Conservation (phyloP, 2,113 vertebrate genomes). For the Oncorhynchus mykiss region DNA sequence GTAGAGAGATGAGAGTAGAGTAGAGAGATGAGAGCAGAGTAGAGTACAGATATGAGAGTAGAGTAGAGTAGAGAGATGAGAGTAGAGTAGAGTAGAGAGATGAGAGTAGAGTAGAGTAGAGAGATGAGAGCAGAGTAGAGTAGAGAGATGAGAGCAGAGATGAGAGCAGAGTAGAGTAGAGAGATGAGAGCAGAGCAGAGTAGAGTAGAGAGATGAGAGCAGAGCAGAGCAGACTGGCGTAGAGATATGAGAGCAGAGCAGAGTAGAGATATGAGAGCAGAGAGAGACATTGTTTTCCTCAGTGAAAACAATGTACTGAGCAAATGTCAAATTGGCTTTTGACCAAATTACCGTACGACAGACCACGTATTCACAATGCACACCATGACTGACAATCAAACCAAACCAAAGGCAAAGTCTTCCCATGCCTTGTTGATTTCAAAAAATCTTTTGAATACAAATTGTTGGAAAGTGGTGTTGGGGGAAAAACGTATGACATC, state of each 20-base stretch:
- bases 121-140: background rate
- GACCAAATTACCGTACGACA: no score
- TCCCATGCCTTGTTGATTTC: no score
- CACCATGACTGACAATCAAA: no score
- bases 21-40: background rate
- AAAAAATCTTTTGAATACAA: no score
- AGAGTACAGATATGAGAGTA: background rate
- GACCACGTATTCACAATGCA: no score
- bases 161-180: constrained; percentile 2
- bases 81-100: background rate
- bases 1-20: constrained; percentile 8
- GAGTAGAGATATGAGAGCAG: background rate
- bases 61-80: background rate
- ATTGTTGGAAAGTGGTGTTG: no score
- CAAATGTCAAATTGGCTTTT: no score
- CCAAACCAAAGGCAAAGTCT: no score
- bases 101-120: background rate
- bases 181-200: background rate
- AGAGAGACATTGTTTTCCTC: no score
- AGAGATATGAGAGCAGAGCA: no score
- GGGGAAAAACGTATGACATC: no score
- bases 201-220: background rate
- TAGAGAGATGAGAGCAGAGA: constrained; percentile 13
- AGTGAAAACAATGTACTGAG: no score
- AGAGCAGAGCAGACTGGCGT: background rate